Evolutionary conservation across 2,113 vertebrate genomes (phyloP).

Genomic region (Saguinus imperator): DNA sequence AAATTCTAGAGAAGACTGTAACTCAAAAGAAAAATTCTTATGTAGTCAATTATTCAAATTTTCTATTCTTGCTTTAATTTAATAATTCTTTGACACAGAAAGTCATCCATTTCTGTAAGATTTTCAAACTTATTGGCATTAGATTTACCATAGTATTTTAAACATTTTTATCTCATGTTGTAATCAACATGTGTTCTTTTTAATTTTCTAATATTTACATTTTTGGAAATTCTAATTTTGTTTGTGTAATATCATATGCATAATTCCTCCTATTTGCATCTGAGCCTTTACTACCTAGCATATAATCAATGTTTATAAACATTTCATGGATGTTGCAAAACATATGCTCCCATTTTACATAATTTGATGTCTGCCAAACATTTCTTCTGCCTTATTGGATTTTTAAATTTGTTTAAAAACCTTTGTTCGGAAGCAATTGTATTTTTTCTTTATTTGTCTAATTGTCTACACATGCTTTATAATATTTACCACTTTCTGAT

Average conservation of each 20-base stretch:
- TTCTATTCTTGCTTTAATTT: background rate
- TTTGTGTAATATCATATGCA: background rate
- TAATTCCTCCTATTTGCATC: background rate
- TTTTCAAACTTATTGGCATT: slow-evolving; percentile 5
- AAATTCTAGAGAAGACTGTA: too few relatives aligned
- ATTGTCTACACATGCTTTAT: background rate
- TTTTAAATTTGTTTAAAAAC: background rate
- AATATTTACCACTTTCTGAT: background rate
- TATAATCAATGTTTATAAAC: background rate
- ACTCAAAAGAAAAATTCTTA: background rate
- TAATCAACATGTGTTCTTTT: background rate
- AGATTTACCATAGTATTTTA: background rate
- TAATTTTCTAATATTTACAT: background rate
- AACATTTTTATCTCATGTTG: background rate
- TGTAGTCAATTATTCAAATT: background rate
- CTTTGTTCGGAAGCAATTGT: background rate
- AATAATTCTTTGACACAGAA: background rate
- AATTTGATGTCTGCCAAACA: background rate
- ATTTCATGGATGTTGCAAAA: background rate
- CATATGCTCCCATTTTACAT: background rate
- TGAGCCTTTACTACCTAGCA: background rate
- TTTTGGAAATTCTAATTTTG: background rate
- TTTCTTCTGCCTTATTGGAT: background rate
- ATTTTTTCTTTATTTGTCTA: background rate
- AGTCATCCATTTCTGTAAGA: background rate